Evolutionary conservation across 2,797 vertebrate species (phyloP).

Genomic region (Calcarius lapponicus): DNA sequence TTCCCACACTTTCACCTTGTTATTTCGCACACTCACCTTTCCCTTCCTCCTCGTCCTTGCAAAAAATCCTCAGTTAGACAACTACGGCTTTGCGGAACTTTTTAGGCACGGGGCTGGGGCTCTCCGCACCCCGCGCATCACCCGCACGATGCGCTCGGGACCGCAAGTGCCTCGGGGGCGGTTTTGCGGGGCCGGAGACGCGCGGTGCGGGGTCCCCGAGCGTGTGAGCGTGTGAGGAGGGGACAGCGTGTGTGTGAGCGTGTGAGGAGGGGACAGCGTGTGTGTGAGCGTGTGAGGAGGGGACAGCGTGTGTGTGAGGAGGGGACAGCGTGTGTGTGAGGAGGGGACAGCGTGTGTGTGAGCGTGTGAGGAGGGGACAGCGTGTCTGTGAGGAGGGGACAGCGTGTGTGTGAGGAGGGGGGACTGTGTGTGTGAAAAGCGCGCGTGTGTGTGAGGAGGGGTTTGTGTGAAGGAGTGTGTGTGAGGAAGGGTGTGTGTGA

Average conservation of each 20-base stretch:
- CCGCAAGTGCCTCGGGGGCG: neutral
- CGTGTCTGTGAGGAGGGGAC: too few relatives aligned
- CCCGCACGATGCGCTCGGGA: neutral
- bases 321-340: too few relatives aligned
- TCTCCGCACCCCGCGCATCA: neutral
- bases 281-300: neutral
- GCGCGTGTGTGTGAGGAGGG: too few relatives aligned
- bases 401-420: too few relatives aligned
- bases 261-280: too few relatives aligned
- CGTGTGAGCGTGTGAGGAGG: neutral
- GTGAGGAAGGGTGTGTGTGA: too few relatives aligned
- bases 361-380: neutral
- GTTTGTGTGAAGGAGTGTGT: too few relatives aligned
- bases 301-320: too few relatives aligned
- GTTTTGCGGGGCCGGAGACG: neutral
- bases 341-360: too few relatives aligned
- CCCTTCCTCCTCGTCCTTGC: neutral
- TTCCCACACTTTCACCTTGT: neutral
- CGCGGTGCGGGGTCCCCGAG: rapidly evolving
- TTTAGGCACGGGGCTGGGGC: neutral
- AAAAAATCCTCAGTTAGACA: rapidly evolving
- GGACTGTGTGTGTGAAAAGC: too few relatives aligned
- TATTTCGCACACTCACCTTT: rapidly evolving
- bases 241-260: too few relatives aligned
- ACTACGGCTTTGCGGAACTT: neutral